Percentiles rank a stretch among this genome's conserved stretches.
These are phyloP conservation scores for Brachirus orientalis DNA, from an alignment of 2,113 vertebrate species.

Conservation along the genomic window DNA sequence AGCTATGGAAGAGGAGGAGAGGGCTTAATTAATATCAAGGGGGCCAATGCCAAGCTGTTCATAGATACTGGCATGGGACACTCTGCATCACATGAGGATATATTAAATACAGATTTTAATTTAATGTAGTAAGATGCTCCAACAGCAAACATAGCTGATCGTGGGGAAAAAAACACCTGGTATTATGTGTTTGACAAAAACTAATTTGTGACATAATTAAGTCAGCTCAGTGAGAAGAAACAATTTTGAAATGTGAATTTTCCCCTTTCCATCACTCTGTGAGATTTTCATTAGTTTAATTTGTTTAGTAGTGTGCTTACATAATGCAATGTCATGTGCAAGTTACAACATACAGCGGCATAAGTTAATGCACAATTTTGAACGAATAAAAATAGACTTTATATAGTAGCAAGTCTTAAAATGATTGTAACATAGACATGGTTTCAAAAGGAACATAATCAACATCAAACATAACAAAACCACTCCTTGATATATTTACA, in stretches of 20 bases:
- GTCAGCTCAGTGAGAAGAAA: slow-evolving; percentile 19
- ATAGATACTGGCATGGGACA: slow-evolving; percentile 27
- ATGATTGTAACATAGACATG: too few species aligned
- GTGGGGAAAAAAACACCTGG: slow-evolving; percentile 12
- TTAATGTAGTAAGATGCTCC: not conserved
- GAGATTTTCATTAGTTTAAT: slow-evolving; percentile 14
- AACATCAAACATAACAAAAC: too few species aligned
- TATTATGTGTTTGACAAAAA: slow-evolving; percentile 19
- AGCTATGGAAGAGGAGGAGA: slow-evolving; percentile 37
- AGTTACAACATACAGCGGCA: not conserved
- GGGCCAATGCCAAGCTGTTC: slow-evolving; percentile 53
- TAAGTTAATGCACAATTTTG: not conserved
- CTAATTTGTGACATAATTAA: slow-evolving; percentile 39
- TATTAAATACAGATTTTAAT: not conserved
- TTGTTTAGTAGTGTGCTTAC: not conserved
- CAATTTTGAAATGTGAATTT: slow-evolving; percentile 18
- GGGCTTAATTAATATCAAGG: slow-evolving; percentile 66
- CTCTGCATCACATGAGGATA: slow-evolving; percentile 39
- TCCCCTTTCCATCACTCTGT: not conserved
- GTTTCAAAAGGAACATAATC: too few species aligned
- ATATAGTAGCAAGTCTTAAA: too few species aligned
- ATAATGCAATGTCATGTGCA: not conserved
- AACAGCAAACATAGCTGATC: slow-evolving; percentile 23
- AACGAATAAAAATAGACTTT: too few species aligned
- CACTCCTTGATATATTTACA: too few species aligned